These are phyloP conservation scores for Taeniopygia guttata DNA, from an alignment of 2,797 vertebrate species.

Conservation along the genomic window DNA sequence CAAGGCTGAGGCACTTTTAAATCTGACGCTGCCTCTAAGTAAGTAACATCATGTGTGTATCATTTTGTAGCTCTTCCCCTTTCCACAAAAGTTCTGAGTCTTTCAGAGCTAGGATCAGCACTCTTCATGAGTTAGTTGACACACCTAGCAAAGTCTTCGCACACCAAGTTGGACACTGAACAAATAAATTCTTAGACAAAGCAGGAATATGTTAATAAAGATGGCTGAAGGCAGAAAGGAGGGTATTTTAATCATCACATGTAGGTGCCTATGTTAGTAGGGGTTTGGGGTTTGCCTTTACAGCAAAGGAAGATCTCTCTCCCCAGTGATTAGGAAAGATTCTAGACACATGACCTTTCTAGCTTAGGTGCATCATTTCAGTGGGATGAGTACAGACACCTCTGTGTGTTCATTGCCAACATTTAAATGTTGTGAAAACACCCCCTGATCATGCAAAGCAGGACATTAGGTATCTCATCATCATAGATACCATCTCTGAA, in stretches of 20 bases:
- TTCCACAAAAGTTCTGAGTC: background rate
- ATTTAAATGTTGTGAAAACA: background rate
- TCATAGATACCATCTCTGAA: background rate
- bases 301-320: background rate
- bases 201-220: background rate
- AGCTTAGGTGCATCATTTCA: background rate
- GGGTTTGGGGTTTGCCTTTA: background rate
- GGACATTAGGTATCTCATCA: background rate
- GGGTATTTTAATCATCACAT: background rate
- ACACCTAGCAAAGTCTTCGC: background rate
- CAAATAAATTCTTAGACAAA: constrained; percentile 18
- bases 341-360: background rate
- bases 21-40: background rate
- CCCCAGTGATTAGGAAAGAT: background rate
- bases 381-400: background rate
- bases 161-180: background rate
- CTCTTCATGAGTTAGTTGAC: background rate
- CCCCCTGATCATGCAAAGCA: background rate
- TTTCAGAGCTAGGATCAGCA: background rate
- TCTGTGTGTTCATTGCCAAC: background rate
- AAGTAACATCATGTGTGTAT: background rate
- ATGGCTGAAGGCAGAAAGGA: background rate
- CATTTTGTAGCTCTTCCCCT: background rate
- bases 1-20: background rate
- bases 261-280: background rate